Conservation (phyloP, 1,140 invertebrate species). For the Musca domestica region DNA sequence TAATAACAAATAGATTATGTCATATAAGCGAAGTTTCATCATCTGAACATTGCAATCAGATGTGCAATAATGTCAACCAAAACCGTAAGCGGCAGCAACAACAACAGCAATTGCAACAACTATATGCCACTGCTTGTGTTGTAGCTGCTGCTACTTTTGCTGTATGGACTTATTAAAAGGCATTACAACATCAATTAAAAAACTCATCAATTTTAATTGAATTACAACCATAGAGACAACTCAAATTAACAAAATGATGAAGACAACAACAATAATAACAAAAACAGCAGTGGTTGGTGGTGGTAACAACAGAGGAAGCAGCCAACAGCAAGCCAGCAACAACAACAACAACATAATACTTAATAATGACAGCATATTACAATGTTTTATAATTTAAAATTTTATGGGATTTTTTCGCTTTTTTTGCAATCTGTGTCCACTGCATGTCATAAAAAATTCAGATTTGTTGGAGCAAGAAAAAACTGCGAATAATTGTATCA, state of each 20-base stretch:
- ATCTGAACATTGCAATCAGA: background rate
- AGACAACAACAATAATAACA: slow-evolving; percentile 3
- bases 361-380: slow-evolving; percentile 21
- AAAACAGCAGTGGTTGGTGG: background rate
- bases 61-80: slow-evolving; percentile 4
- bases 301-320: no score
- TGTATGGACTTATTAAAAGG: slow-evolving; percentile 14
- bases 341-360: background rate
- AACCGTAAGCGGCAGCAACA: background rate
- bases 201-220: slow-evolving; percentile 23
- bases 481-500: no score
- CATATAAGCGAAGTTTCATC: no score
- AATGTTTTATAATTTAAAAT: slow-evolving; percentile 22
- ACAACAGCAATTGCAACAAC: background rate
- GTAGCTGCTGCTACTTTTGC: background rate
- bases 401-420: slow-evolving; percentile 1
- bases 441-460: slow-evolving; percentile 3
- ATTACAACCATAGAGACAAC: slow-evolving; percentile 21
- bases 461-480: background rate
- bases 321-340: no score
- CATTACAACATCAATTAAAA: slow-evolving; percentile 23
- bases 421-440: slow-evolving; percentile 7
- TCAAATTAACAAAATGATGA: slow-evolving; percentile 21
- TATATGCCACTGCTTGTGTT: no score
- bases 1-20: no score